Evolutionary conservation across 2,888 invertebrate species (phyloP), one percentile per base, ranked within the genome.

Genomic region (Sipha maydis): DNA sequence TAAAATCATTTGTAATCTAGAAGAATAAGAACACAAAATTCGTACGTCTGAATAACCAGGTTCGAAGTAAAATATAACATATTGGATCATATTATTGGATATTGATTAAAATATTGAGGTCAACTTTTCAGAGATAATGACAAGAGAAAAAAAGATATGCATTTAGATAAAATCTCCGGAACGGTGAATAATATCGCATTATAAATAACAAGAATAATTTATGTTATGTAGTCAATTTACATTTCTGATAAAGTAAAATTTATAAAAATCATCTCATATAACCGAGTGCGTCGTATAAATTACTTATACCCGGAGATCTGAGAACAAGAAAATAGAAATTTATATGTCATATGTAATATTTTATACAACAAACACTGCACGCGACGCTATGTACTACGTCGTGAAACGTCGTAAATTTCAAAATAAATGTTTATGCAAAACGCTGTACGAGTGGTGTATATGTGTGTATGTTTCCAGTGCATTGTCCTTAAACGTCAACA

Each of bases 251-350:
- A 71, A 71, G 31, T 71, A 28, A 11, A 28, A 71, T 71, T 71
- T 31, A 71, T 28, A 71, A 71, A 71, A 71, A 71, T 28, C 17
- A 31, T 71, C 28, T 71, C 71, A 17, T 17, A 17, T 71, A 71
- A 28, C 28, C 71, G 28, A 28, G 14, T 17, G 28, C 25, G 7
- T 11, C 67, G 71, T 71, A 71, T 71, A 71, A 31, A 71, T 71
- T 71, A 71, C 28, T 14, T 61, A 25, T 21, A 31, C 71, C 71
- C 31, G 28, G 71, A 61, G 79, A n/a, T 28, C 67, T 38, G 80
- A 67, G 79, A 28, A 80, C 80, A 41, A 48, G 48, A 83, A 83
- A 71, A 83, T 83, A 54, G 83, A 83, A 83, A 83, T 83, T 71
- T 38, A n/a, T n/a, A n/a, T n/a, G n/a, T n/a, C 25, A 75, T 75